Conservation (phyloP, 53 echinoderm and acorn worm species). For the Antedon mediterranea region DNA sequence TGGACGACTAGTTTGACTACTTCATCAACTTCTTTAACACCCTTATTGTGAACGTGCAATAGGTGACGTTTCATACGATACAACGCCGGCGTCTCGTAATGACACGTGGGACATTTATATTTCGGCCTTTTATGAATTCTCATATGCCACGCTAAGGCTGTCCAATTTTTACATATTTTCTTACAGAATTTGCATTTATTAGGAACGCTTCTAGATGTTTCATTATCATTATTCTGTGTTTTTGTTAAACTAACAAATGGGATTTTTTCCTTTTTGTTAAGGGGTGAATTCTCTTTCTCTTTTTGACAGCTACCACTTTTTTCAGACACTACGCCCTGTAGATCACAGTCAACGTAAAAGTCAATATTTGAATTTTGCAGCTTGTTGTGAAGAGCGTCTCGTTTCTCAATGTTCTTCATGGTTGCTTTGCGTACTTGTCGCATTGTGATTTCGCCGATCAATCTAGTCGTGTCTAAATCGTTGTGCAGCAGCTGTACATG, state of each 20-base stretch:
- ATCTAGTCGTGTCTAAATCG: constrained; percentile 39
- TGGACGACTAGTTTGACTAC: background rate
- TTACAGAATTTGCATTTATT: constrained; percentile 66
- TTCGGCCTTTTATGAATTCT: constrained; percentile 65
- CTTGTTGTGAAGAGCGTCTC: constrained; percentile 49
- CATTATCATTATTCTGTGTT: background rate
- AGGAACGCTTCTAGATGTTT: constrained; percentile 9
- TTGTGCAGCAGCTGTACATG: constrained; percentile 32
- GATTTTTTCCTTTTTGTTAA: background rate
- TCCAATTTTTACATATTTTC: constrained; percentile 91
- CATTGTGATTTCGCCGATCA: constrained; percentile 90
- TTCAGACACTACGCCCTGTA: background rate
- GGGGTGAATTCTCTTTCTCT: background rate
- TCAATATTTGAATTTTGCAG: constrained; percentile 24
- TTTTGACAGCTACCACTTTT: background rate
- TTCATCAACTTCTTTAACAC: background rate
- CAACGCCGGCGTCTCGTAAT: constrained; percentile 42
- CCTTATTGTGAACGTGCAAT: constrained; percentile 29
- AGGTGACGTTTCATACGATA: constrained; percentile 72
- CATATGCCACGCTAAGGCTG: constrained; percentile 91
- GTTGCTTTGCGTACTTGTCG: constrained; percentile 50
- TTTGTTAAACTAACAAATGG: background rate
- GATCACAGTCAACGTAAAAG: background rate
- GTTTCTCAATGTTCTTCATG: constrained; percentile 34
- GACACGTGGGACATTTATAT: constrained; percentile 77